phyloP scores from a whole-genome alignment of 1,140 invertebrate species.

The Drosophila busckii region DNA sequence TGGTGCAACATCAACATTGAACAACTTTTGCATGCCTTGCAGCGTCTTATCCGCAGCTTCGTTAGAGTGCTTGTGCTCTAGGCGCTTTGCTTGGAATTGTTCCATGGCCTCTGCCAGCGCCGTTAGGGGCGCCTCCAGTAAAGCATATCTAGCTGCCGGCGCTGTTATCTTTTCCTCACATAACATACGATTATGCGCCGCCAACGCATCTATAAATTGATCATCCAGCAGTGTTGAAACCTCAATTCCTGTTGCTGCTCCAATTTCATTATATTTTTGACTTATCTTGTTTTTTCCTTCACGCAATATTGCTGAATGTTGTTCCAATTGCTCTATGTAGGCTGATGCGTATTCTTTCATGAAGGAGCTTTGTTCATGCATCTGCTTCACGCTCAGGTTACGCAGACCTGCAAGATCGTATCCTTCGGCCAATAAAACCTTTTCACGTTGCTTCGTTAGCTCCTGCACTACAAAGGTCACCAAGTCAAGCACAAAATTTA shows the following conservation, averaged over 20 bases:
- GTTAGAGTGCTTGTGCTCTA: constrained; percentile 29
- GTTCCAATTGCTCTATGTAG: constrained; percentile 44
- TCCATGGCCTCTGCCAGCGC: constrained; percentile 53
- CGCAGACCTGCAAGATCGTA: neutral
- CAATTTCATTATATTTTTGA: constrained; percentile 13
- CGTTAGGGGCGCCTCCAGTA: constrained; percentile 30
- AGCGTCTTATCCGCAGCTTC: constrained; percentile 37
- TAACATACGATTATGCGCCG: constrained; percentile 26
- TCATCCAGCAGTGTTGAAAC: constrained; percentile 25
- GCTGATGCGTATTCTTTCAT: constrained; percentile 56
- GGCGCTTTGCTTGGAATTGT: constrained; percentile 42
- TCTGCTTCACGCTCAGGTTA: constrained; percentile 25
- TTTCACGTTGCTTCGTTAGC: constrained; percentile 54
- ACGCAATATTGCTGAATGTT: constrained; percentile 8
- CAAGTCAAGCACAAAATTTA: constrained; percentile 63
- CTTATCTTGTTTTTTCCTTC: constrained; percentile 22
- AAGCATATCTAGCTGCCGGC: neutral
- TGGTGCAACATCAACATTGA: constrained; percentile 4
- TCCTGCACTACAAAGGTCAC: constrained; percentile 61
- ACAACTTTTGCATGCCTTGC: constrained; percentile 20
- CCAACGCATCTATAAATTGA: constrained; percentile 42
- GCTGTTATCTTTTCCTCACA: constrained; percentile 16
- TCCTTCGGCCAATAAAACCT: constrained; percentile 22
- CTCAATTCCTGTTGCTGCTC: constrained; percentile 21
- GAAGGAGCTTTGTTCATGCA: constrained; percentile 39